These are phyloP conservation scores for Actinia equina DNA, from an alignment of 64 coral and sea anemone species.

Conservation along the genomic window DNA sequence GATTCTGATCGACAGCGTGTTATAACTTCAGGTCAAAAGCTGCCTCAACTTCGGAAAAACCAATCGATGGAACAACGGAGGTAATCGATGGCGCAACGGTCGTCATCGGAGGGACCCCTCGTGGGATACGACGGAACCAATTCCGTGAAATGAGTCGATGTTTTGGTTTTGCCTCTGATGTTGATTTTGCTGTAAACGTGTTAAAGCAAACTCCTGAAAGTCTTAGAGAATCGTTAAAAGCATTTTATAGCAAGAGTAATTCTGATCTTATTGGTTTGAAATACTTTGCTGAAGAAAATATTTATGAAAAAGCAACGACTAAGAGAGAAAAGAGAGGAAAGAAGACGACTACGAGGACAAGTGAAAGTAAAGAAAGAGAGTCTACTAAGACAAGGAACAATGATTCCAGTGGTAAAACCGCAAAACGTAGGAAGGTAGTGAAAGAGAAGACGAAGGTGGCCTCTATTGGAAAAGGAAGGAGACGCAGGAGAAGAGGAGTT, in stretches of 20 bases:
- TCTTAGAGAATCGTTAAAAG: slow-evolving; percentile 34
- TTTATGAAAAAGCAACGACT: not conserved
- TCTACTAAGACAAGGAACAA: not conserved
- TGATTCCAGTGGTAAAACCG: not conserved
- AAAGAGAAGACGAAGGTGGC: not conserved
- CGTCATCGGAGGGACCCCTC: slow-evolving; percentile 53
- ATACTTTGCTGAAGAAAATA: slow-evolving; percentile 12
- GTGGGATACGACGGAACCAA: slow-evolving; percentile 60
- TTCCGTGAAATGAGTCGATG: slow-evolving; percentile 48
- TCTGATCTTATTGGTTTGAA: slow-evolving; percentile 32
- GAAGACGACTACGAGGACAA: not conserved
- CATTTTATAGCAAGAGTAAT: slow-evolving; percentile 47
- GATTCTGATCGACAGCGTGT: not conserved
- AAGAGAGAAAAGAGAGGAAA: not conserved
- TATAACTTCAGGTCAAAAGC: not conserved
- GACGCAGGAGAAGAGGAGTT: not conserved
- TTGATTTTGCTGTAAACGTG: slow-evolving; percentile 48
- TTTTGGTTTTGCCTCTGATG: slow-evolving; percentile 58
- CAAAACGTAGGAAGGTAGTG: not conserved
- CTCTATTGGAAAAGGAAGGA: not conserved
- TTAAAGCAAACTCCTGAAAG: not conserved
- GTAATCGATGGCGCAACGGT: slow-evolving; percentile 46
- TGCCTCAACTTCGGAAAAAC: not conserved
- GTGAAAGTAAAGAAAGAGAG: not conserved
- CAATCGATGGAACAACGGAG: slow-evolving; percentile 4